Percentiles rank a stretch among this genome's conserved stretches.
These are phyloP conservation scores for Sinohyriopsis cumingii DNA, from an alignment of 2,888 invertebrate genomes.

Conservation along the genomic window DNA sequence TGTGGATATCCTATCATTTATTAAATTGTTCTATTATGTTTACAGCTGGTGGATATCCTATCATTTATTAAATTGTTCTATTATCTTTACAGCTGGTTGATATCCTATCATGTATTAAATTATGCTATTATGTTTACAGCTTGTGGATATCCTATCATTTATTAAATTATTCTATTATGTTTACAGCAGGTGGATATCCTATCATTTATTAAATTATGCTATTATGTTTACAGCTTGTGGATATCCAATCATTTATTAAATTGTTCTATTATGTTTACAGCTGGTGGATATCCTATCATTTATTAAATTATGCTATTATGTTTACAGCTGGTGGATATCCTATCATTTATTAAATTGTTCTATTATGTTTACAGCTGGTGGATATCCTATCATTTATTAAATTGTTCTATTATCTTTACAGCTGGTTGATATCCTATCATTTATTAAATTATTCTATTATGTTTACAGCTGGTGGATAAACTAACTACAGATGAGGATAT, in stretches of 20 bases:
- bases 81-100: slow-evolving; percentile 78
- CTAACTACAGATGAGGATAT: slow-evolving; percentile 81
- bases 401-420: slow-evolving; percentile 61
- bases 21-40: slow-evolving; percentile 20
- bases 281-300: slow-evolving; percentile 80
- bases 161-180: slow-evolving; percentile 12
- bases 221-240: slow-evolving; percentile 77
- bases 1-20: slow-evolving; percentile 78
- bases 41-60: slow-evolving; percentile 81
- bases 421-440: slow-evolving; percentile 80
- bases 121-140: slow-evolving; percentile 68
- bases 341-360: not conserved
- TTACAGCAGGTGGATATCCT: slow-evolving; percentile 81
- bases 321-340: slow-evolving; percentile 81
- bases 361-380: slow-evolving; percentile 75
- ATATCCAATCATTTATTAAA: slow-evolving; percentile 73
- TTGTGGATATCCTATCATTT: slow-evolving; percentile 80
- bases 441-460: slow-evolving; percentile 4
- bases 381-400: slow-evolving; percentile 75
- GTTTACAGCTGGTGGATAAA: slow-evolving; percentile 81
- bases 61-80: slow-evolving; percentile 1
- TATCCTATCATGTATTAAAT: slow-evolving; percentile 59
- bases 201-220: not conserved
- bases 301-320: slow-evolving; percentile 4
- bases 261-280: slow-evolving; percentile 62